Evolutionary conservation across 2,888 invertebrate species (phyloP).

Genomic region (Saturnia pavonia): DNA sequence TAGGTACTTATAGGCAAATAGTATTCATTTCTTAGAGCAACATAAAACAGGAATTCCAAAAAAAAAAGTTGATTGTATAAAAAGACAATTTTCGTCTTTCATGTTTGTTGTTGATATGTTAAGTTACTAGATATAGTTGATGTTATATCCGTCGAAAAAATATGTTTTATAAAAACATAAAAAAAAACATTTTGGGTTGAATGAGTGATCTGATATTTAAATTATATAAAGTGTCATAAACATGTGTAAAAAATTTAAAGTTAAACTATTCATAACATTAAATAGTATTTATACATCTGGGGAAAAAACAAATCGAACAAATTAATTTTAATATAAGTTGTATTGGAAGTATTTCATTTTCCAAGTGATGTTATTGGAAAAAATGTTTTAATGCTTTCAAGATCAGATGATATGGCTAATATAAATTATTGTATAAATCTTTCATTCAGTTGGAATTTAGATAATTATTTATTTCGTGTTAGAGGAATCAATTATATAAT

Average conservation of each 20-base stretch:
- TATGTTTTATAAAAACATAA: not conserved
- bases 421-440: not conserved
- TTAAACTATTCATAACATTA: constrained; percentile 1
- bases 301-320: constrained; percentile 44
- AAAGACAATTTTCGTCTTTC: not conserved
- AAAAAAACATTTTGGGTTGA: not conserved
- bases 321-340: constrained; percentile 34
- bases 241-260: constrained; percentile 18
- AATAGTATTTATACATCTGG: constrained; percentile 23
- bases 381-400: not conserved
- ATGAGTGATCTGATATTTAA: constrained; percentile 15
- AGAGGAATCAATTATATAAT: constrained; percentile 27
- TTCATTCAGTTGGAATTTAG: not conserved
- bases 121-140: constrained; percentile 5
- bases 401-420: not conserved
- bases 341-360: constrained; percentile 21
- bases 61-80: not conserved
- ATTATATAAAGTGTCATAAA: constrained; percentile 38
- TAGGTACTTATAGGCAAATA: not conserved
- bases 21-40: constrained; percentile 3
- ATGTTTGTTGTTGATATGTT: not conserved
- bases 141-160: not conserved
- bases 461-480: constrained; percentile 11
- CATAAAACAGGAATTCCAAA: not conserved
- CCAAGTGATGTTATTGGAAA: not conserved